Evolutionary conservation across 2,888 invertebrate species (phyloP).

Genomic region (Hermodice carunculata): DNA sequence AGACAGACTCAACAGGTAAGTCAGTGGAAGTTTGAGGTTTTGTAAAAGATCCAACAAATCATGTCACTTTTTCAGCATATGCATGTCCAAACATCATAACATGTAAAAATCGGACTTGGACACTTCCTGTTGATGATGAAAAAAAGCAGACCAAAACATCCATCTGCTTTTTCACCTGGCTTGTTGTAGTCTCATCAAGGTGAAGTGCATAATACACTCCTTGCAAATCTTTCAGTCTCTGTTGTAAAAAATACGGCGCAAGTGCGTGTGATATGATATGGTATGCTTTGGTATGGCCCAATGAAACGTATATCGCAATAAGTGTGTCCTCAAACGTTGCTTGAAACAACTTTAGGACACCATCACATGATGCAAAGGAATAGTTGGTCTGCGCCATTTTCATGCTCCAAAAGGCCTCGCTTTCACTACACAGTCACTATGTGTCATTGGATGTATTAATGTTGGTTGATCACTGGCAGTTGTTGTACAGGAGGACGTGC

Average conservation of each 20-base stretch:
- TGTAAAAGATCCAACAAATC: neutral
- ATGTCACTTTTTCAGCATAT: neutral
- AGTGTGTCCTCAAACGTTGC: neutral
- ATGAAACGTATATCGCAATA: neutral
- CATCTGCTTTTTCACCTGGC: neutral
- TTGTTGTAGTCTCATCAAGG: neutral
- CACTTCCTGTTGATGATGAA: neutral
- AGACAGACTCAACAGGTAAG: neutral
- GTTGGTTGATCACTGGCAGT: too few species aligned
- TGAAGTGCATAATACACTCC: neutral
- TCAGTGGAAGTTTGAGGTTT: neutral
- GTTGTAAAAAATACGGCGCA: neutral
- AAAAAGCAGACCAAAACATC: neutral
- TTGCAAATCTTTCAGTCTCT: neutral
- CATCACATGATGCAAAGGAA: neutral
- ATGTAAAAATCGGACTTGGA: neutral
- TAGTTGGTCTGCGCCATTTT: neutral
- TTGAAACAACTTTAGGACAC: neutral
- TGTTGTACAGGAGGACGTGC: too few species aligned
- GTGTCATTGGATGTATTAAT: too few species aligned
- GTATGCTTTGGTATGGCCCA: neutral
- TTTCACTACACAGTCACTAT: too few species aligned
- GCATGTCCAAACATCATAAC: neutral
- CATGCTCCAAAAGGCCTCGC: neutral
- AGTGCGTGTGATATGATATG: neutral